Percentiles rank a stretch among this genome's conserved stretches.
Conservation (phyloP, 2,113 vertebrate species). For the Neoarius graeffei region DNA sequence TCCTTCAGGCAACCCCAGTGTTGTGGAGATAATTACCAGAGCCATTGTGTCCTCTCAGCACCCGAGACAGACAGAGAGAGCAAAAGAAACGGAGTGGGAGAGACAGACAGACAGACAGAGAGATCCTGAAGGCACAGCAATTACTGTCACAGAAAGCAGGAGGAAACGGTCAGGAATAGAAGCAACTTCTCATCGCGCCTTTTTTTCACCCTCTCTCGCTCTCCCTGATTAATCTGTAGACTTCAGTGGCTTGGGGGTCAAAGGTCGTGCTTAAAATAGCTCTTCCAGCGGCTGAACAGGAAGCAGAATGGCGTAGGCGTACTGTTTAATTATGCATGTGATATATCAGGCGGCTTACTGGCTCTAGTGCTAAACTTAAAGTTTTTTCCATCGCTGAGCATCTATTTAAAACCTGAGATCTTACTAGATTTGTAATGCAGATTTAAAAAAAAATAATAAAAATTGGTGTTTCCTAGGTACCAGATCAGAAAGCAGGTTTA, state of each 20-base stretch:
- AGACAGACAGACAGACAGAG: slow-evolving; percentile 13
- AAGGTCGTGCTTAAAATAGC: slow-evolving; percentile 10
- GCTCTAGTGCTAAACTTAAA: background rate
- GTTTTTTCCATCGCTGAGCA: background rate
- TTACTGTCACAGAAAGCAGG: slow-evolving; percentile 44
- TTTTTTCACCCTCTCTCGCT: background rate
- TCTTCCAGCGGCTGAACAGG: slow-evolving; percentile 2
- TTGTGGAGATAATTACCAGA: slow-evolving; percentile 60
- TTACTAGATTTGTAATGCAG: background rate
- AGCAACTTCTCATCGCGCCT: background rate
- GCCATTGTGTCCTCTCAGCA: slow-evolving; percentile 21
- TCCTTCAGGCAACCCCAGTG: slow-evolving; percentile 51
- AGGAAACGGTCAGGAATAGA: slow-evolving; percentile 42
- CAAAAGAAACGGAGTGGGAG: background rate
- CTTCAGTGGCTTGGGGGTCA: slow-evolving; percentile 1
- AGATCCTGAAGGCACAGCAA: slow-evolving; percentile 35
- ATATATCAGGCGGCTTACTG: background rate
- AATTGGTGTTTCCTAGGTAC: background rate
- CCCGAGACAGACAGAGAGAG: slow-evolving; percentile 12
- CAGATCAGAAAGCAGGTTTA: background rate
- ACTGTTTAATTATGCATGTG: slow-evolving; percentile 3
- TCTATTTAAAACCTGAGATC: background rate
- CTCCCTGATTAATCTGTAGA: slow-evolving; percentile 19
- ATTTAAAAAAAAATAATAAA: too few species aligned
- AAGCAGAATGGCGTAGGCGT: slow-evolving; percentile 1